Evolutionary conservation across 2,113 vertebrate species (phyloP).

Genomic region (Galemys pyrenaicus): DNA sequence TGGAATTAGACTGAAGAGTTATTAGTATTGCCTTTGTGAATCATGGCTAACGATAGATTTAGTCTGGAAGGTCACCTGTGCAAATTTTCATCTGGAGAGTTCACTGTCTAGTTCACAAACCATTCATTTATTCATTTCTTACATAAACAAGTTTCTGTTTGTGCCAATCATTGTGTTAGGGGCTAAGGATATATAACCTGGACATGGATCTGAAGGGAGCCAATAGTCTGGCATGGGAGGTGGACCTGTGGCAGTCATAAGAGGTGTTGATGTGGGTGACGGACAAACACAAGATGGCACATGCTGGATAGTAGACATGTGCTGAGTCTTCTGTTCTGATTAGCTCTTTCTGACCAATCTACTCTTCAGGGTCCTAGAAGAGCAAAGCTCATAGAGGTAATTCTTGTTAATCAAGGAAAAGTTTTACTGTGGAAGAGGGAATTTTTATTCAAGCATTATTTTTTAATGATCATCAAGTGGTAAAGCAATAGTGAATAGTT

Average conservation of each 20-base stretch:
- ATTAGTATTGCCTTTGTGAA: conserved; percentile 31
- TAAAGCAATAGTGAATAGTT: not conserved
- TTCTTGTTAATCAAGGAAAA: not conserved
- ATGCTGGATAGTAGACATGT: not conserved
- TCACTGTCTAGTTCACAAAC: not conserved
- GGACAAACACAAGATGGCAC: not conserved
- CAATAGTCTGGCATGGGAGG: not conserved
- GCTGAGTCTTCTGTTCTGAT: not conserved
- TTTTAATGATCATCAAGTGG: conserved; percentile 10
- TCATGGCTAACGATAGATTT: not conserved
- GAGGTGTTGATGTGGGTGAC: not conserved
- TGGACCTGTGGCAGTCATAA: not conserved
- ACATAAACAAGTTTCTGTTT: not conserved
- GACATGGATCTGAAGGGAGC: not conserved
- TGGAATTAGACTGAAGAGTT: conserved; percentile 35
- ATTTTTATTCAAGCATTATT: not conserved
- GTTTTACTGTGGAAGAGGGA: not conserved
- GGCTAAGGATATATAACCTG: not conserved
- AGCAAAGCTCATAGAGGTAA: not conserved
- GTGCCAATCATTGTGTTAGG: not conserved
- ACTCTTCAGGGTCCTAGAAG: not conserved
- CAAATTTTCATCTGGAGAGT: not conserved
- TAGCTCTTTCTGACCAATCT: not conserved
- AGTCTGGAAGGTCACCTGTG: not conserved
- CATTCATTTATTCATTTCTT: not conserved